These are phyloP conservation scores for Clarias batrachus DNA, from an alignment of 2,113 vertebrate species.

Conservation along the genomic window DNA sequence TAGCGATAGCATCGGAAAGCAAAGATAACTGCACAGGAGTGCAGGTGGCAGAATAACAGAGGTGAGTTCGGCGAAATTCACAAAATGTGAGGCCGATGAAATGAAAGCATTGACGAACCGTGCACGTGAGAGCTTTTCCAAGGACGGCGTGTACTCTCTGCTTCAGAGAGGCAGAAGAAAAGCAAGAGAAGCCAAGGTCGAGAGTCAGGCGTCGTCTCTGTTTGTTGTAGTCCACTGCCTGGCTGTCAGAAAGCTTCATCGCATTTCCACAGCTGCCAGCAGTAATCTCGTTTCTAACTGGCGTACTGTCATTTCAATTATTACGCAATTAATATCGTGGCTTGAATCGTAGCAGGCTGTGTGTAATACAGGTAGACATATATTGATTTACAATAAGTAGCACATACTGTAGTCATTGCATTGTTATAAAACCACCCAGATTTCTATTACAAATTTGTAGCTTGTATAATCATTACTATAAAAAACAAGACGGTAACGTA, in stretches of 20 bases:
- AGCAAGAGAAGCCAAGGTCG: not conserved
- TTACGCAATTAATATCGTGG: constrained; percentile 5
- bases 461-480: not conserved
- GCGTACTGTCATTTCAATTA: constrained; percentile 24
- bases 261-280: constrained; percentile 11
- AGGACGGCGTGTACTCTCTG: not conserved
- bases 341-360: constrained; percentile 3
- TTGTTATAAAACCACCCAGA: not conserved
- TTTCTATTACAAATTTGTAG: not conserved
- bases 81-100: not conserved
- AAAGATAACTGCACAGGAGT: constrained; percentile 84
- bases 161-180: not conserved
- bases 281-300: not conserved
- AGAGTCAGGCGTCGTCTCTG: constrained; percentile 11
- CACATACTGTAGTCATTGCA: not conserved
- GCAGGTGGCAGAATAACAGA: constrained; percentile 79
- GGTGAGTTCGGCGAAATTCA: constrained; percentile 56
- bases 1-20: constrained; percentile 85
- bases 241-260: not conserved
- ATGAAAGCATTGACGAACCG: not conserved
- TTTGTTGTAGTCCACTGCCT: not conserved
- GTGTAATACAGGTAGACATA: constrained; percentile 30
- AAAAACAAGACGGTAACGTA: not conserved
- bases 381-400: not conserved
- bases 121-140: not conserved